A percentile compares a stretch with the other conserved stretches of the same genome.
Conservation (phyloP, 2,797 vertebrate genomes). For the Macroramphosus scolopax region DNA sequence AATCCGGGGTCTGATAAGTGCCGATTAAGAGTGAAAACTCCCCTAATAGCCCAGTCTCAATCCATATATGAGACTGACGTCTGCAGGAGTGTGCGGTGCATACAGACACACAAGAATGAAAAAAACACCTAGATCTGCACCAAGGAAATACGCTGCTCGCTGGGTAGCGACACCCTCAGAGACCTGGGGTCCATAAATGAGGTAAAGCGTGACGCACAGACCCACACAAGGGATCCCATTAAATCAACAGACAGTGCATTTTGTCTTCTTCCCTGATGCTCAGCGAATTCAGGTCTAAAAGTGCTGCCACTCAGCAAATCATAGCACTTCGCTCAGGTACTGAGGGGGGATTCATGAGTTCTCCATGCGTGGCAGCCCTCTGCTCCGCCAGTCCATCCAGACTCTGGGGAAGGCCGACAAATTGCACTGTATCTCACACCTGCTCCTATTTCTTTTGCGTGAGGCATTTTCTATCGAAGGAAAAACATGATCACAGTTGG, state of each 20-base stretch:
- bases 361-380: conserved; percentile 15
- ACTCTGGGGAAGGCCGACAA: conserved; percentile 13
- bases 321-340: conserved; percentile 37
- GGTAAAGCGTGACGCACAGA: conserved; percentile 39
- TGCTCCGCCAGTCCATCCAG: conserved; percentile 9
- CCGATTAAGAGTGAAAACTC: conserved; percentile 37
- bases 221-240: conserved; percentile 60
- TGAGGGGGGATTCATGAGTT: conserved; percentile 18
- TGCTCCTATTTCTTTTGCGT: conserved; percentile 19
- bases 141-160: conserved; percentile 20
- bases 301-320: conserved; percentile 57
- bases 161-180: conserved; percentile 10
- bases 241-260: conserved; percentile 52
- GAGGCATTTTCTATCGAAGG: conserved; percentile 12
- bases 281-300: conserved; percentile 53
- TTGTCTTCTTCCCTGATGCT: conserved; percentile 36
- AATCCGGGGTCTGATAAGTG: conserved; percentile 54
- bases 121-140: conserved; percentile 5
- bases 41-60: conserved; percentile 39
- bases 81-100: conserved; percentile 24
- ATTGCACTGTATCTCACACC: conserved; percentile 25
- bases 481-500: too few relatives aligned
- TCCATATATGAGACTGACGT: conserved; percentile 36
- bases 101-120: conserved; percentile 14
- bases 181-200: conserved; percentile 36